A percentile compares a stretch with the other conserved stretches of the same genome.
phyloP scores from a whole-genome alignment of 2,888 invertebrate species.

The Prosopocoilus inquinatus region DNA sequence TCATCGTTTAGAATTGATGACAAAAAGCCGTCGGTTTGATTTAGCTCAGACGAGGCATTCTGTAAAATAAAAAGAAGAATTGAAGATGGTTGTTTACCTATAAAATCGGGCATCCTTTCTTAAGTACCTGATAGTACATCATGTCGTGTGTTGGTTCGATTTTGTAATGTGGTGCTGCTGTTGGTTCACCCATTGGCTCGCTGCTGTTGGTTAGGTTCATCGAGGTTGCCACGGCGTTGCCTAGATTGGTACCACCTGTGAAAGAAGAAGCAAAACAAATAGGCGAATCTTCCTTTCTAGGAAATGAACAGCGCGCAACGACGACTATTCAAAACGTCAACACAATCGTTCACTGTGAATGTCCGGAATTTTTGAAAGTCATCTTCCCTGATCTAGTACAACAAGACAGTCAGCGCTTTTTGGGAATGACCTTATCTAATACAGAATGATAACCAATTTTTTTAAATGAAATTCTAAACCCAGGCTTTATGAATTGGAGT shows the following conservation, averaged over 20 bases:
- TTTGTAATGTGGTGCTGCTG: slow-evolving; percentile 61
- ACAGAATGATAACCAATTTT: no score
- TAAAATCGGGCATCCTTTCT: slow-evolving; percentile 2
- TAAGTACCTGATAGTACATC: slow-evolving; percentile 75
- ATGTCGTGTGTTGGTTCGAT: slow-evolving; percentile 70
- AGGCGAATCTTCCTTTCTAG: no score
- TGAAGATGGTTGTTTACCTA: not conserved
- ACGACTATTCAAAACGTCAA: no score
- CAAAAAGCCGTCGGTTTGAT: slow-evolving; percentile 81
- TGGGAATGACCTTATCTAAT: no score
- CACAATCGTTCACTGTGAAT: no score
- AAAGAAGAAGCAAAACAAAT: not conserved
- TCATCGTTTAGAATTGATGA: slow-evolving; percentile 87
- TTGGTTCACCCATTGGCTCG: slow-evolving; percentile 64
- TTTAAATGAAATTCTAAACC: no score
- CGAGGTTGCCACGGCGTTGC: slow-evolving; percentile 73
- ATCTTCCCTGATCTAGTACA: no score
- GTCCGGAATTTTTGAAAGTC: no score
- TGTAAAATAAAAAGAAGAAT: slow-evolving; percentile 31
- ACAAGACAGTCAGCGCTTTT: no score
- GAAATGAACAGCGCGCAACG: no score
- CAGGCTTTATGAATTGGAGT: no score
- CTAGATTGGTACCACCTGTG: slow-evolving; percentile 62
- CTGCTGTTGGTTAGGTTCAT: slow-evolving; percentile 76
- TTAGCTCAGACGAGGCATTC: slow-evolving; percentile 65